These are phyloP conservation scores for Axis porcinus DNA, from an alignment of 2,113 vertebrate species.

Conservation along the genomic window DNA sequence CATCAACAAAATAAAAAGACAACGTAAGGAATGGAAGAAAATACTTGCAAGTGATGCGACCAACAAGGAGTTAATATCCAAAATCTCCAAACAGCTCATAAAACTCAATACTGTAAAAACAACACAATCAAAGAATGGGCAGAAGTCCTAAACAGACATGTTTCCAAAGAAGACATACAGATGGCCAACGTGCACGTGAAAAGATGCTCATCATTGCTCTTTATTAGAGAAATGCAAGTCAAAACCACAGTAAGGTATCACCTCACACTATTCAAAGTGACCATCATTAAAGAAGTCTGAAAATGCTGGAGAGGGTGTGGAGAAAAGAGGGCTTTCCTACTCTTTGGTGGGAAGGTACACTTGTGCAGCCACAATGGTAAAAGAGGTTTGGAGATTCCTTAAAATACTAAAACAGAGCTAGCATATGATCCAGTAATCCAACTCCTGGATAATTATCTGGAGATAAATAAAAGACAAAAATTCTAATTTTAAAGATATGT, in stretches of 20 bases:
- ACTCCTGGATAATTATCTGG: background rate
- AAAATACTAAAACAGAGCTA: background rate
- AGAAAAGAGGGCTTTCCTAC: background rate
- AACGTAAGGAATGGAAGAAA: background rate
- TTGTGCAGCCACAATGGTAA: background rate
- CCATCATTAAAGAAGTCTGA: background rate
- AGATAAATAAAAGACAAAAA: background rate
- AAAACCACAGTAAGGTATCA: background rate
- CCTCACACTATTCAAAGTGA: background rate
- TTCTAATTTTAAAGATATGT: background rate
- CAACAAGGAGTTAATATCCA: background rate
- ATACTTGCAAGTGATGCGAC: background rate
- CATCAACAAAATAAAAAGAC: background rate
- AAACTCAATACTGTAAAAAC: background rate
- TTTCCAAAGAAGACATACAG: background rate
- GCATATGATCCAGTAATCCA: background rate
- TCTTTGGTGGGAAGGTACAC: background rate
- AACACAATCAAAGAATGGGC: background rate
- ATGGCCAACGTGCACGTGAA: background rate
- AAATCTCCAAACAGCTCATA: background rate
- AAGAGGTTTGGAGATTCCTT: background rate
- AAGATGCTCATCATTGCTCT: background rate
- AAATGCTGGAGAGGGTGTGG: background rate
- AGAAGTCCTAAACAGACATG: background rate
- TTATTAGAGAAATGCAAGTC: background rate